Base-by-base conservation (phyloP, 2,888 invertebrate genomes). In the Eugnorisma glareosa region DNA sequence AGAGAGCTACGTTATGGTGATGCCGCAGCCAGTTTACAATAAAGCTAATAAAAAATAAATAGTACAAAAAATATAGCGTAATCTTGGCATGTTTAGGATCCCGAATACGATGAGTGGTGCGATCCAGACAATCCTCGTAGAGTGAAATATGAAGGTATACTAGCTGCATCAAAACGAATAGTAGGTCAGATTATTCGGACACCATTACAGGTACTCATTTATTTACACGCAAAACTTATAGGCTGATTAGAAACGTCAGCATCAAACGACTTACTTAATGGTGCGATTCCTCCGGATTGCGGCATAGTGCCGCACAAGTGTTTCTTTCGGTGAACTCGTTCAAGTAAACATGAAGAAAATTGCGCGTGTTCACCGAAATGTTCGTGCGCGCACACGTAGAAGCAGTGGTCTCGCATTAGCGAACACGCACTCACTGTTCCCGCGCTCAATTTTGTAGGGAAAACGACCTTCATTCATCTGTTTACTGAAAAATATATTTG, bases 91-190 rank as follows among this genome's bases (percentile, higher is more conserved):
- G 82, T 83, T 48, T 79, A 95, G 94, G 94, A 94, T 73, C 82
- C 92, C 77, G 95, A 94, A 67, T 95, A 89, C 74, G 96, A 96
- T 77, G 94, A 94, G 84, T 91, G 84, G 79, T 96, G 96, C 86
- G 96, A 96, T 80, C 95, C 96, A 15, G 92, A 93, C 92, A 95
- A 95, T 86, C 96, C 96, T 40, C 90, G 92, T 63, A 93, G 92
- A 79, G 93, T 98, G n/a, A 95, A 95, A 84, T 98, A 97, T 92
- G 97, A 98, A 84, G 98, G 98, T 83, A 96, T 98, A 75, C 95
- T 97, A 75, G 97, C 97, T 18, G 98, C 98, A 18, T 97, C 98
- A 0, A 97, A 97, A 90, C 97, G 97, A 87, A 97, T 98, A 61
- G 97, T 97, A 84, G 97, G 97, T 66, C 97, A 97, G 8, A 93